Percentiles rank a stretch among this genome's conserved stretches.
Evolutionary conservation across 2,888 invertebrate species (phyloP).

Genomic region (Diarsia dahlii): DNA sequence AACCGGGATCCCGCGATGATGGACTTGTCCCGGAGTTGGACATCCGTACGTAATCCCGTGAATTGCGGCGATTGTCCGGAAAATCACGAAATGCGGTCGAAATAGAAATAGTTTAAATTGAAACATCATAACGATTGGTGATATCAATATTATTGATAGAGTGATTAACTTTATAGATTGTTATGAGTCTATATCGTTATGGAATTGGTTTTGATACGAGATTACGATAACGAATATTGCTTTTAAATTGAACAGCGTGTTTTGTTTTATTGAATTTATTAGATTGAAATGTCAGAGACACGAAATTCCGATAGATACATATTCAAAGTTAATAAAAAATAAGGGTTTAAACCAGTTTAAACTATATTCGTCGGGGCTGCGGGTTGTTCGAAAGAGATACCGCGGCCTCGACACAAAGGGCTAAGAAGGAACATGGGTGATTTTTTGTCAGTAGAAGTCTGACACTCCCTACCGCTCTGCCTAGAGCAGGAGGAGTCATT

Average conservation of each 20-base stretch:
- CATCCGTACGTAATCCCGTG: slow-evolving; percentile 51
- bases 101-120: slow-evolving; percentile 55
- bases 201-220: slow-evolving; percentile 25
- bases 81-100: slow-evolving; percentile 30
- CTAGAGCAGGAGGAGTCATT: too few species aligned
- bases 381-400: too few species aligned
- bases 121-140: slow-evolving; percentile 41
- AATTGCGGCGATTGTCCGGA: slow-evolving; percentile 56
- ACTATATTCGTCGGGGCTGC: too few species aligned
- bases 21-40: slow-evolving; percentile 42
- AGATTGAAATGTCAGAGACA: neutral
- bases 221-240: slow-evolving; percentile 19
- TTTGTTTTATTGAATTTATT: neutral
- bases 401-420: too few species aligned
- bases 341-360: too few species aligned
- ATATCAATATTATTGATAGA: slow-evolving; percentile 31
- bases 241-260: slow-evolving; percentile 13
- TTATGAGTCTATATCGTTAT: slow-evolving; percentile 4
- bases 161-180: slow-evolving; percentile 29
- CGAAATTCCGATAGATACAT: neutral
- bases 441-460: too few species aligned
- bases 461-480: too few species aligned
- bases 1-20: slow-evolving; percentile 43
- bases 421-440: too few species aligned
- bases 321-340: neutral